These are phyloP conservation scores for Rhodeus uyekii DNA, from an alignment of 2,797 vertebrate genomes.

Conservation along the genomic window DNA sequence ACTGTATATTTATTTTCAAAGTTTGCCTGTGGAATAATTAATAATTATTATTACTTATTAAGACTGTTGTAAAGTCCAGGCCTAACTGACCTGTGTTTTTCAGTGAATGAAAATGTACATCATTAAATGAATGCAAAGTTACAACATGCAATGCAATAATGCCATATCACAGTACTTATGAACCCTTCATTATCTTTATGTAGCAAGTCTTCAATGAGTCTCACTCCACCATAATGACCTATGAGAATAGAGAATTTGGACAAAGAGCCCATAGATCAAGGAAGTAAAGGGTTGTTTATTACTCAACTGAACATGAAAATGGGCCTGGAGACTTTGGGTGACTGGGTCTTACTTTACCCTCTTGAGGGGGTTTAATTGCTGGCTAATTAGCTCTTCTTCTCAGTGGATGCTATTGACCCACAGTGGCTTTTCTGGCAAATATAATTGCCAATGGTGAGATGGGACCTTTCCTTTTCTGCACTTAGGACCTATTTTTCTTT, in stretches of 20 bases:
- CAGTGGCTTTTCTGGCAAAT: conserved; percentile 41
- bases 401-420: conserved; percentile 51
- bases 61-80: too few relatives aligned
- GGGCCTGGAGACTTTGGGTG: conserved; percentile 31
- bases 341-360: conserved; percentile 31
- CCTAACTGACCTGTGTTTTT: not conserved
- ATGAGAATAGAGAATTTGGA: conserved; percentile 15
- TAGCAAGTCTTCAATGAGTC: not conserved
- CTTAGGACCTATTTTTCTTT: conserved; percentile 34
- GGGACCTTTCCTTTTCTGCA: conserved; percentile 39
- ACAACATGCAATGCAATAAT: not conserved
- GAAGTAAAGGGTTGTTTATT: conserved; percentile 31
- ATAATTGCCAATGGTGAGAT: conserved; percentile 54
- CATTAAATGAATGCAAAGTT: not conserved
- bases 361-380: conserved; percentile 53
- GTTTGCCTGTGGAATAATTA: not conserved
- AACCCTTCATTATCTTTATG: not conserved
- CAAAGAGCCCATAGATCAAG: not conserved
- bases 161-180: not conserved
- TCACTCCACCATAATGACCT: not conserved
- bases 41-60: not conserved
- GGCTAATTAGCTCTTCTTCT: conserved; percentile 51
- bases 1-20: not conserved
- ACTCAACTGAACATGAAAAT: conserved; percentile 36
- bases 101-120: too few relatives aligned